Percentiles rank a stretch among this genome's conserved stretches.
Evolutionary conservation across 2,113 vertebrate genomes (phyloP).

Genomic region (Pseudopodoces humilis): DNA sequence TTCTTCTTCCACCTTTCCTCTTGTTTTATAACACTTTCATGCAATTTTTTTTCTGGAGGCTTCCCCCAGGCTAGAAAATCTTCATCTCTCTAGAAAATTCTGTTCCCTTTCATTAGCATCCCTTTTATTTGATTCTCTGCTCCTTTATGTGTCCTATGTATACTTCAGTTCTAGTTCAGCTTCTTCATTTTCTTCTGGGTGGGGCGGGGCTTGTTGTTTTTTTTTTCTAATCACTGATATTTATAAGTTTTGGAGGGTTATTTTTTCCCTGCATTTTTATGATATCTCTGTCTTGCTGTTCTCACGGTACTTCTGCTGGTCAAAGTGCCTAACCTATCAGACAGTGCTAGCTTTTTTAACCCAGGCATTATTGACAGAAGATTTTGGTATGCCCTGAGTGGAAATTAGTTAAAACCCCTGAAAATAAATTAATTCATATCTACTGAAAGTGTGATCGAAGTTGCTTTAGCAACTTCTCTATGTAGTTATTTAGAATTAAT

Average conservation of each 20-base stretch:
- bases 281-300: not conserved
- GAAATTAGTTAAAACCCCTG: not conserved
- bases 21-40: not conserved
- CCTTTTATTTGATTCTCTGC: not conserved
- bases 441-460: not conserved
- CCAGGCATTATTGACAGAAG: not conserved
- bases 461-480: not conserved
- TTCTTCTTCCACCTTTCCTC: not conserved
- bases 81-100: conserved; percentile 1
- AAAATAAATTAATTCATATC: not conserved
- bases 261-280: not conserved
- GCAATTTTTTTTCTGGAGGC: not conserved
- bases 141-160: not conserved
- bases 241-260: not conserved
- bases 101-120: not conserved
- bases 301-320: not conserved
- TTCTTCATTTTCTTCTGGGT: not conserved
- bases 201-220: rapidly evolving
- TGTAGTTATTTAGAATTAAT: not conserved
- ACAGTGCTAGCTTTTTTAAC: not conserved
- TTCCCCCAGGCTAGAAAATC: not conserved
- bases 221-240: not conserved
- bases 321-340: not conserved
- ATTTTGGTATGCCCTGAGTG: not conserved
- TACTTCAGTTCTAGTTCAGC: not conserved